phyloP scores from a whole-genome alignment of 2,797 vertebrate species.

The Poliocrania exsul region DNA sequence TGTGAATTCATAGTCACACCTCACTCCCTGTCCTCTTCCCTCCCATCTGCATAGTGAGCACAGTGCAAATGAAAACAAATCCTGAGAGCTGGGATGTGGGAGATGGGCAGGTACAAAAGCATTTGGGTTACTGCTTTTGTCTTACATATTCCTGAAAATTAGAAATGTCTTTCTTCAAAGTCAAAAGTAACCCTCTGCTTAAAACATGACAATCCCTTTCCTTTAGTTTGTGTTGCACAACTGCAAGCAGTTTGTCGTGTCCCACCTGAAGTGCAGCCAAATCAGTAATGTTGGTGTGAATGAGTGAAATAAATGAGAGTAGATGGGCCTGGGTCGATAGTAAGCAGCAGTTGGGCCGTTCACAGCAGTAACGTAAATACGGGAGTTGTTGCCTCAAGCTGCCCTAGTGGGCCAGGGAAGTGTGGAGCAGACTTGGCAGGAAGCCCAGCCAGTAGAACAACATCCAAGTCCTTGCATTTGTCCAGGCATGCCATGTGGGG shows the following conservation, averaged over 20 bases:
- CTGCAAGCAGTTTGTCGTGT: background rate
- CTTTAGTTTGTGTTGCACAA: background rate
- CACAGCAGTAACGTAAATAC: conserved; percentile 68
- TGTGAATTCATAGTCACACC: accelerated
- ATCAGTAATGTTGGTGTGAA: conserved; percentile 15
- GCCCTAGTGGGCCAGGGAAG: conserved; percentile 78
- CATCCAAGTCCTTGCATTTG: conserved; percentile 80
- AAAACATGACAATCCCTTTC: background rate
- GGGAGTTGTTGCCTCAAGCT: conserved; percentile 72
- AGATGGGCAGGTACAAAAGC: background rate
- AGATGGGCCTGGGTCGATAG: conserved; percentile 49
- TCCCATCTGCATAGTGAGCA: background rate
- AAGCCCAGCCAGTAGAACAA: conserved; percentile 76
- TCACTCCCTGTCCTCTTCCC: background rate
- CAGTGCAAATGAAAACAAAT: background rate
- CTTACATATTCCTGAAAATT: background rate
- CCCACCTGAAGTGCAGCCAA: background rate
- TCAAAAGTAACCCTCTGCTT: background rate
- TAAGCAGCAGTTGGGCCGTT: conserved; percentile 59
- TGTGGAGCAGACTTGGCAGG: conserved; percentile 81
- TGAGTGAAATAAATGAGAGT: conserved; percentile 29
- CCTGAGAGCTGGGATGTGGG: background rate
- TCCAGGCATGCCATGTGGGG: conserved; percentile 86
- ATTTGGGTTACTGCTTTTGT: background rate
- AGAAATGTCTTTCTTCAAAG: background rate